phyloP scores from a whole-genome alignment of 2,113 vertebrate species.

The Nothobranchius furzeri region DNA sequence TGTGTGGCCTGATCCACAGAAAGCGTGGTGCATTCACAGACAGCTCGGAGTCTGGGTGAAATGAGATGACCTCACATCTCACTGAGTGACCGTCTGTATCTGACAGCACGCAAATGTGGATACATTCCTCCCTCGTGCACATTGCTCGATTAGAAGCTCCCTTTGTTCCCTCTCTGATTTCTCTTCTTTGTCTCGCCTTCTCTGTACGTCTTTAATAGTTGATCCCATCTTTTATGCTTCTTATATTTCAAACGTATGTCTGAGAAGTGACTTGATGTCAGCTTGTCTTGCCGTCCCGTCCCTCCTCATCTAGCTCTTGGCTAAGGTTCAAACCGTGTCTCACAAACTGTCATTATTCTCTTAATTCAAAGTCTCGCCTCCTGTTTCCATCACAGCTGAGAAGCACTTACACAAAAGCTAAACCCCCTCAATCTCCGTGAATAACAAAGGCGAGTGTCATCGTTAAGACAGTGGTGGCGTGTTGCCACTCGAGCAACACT shows the following conservation, averaged over 20 bases:
- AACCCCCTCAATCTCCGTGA: conserved; percentile 47
- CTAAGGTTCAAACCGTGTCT: conserved; percentile 38
- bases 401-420: conserved; percentile 49
- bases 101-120: conserved; percentile 55
- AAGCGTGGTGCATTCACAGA: conserved; percentile 5
- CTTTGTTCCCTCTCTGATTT: background rate
- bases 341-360: conserved; percentile 70
- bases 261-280: conserved; percentile 64
- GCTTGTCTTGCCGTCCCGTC: conserved; percentile 46
- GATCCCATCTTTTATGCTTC: conserved; percentile 68
- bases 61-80: conserved; percentile 45
- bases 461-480: conserved; percentile 42
- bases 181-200: conserved; percentile 26
- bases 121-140: conserved; percentile 48
- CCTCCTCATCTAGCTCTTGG: conserved; percentile 43
- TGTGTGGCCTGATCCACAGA: background rate
- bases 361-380: conserved; percentile 27
- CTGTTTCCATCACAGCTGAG: conserved; percentile 25
- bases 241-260: conserved; percentile 77
- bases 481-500: conserved; percentile 43
- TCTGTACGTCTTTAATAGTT: conserved; percentile 56
- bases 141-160: conserved; percentile 46
- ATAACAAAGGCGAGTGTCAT: conserved; percentile 61
- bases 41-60: conserved; percentile 37
- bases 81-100: conserved; percentile 57